Percentiles rank a stretch among this genome's conserved stretches.
Evolutionary conservation across 2,888 invertebrate genomes (phyloP).

Genomic region (Megamerina dolium): DNA sequence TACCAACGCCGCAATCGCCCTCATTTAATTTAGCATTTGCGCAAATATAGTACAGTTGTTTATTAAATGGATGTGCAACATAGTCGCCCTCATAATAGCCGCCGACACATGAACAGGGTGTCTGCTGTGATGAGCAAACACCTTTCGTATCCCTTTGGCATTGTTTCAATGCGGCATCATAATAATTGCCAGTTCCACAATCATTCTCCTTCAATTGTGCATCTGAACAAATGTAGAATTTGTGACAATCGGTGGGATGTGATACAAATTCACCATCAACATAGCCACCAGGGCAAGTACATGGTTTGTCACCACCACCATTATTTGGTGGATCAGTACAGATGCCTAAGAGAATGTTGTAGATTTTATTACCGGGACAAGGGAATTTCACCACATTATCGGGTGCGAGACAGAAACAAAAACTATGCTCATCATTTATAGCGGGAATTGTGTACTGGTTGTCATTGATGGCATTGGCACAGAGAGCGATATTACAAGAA

Average conservation of each 20-base stretch:
- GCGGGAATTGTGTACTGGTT: slow-evolving; percentile 19
- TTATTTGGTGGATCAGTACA: slow-evolving; percentile 2
- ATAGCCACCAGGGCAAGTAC: slow-evolving; percentile 28
- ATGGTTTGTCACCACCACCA: slow-evolving; percentile 8
- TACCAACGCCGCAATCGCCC: slow-evolving; percentile 24
- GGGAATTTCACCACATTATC: slow-evolving; percentile 12
- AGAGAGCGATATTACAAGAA: slow-evolving; percentile 11
- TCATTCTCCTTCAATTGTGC: slow-evolving; percentile 23
- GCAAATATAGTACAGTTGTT: slow-evolving; percentile 26
- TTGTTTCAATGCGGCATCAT: slow-evolving; percentile 17
- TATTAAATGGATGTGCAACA: slow-evolving; percentile 18
- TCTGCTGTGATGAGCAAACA: background rate
- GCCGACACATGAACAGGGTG: slow-evolving; percentile 19
- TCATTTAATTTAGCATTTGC: slow-evolving; percentile 18
- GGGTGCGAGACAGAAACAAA: slow-evolving; percentile 30
- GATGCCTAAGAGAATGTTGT: slow-evolving; percentile 4
- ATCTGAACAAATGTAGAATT: slow-evolving; percentile 29
- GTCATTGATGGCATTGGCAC: slow-evolving; percentile 12
- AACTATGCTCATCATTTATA: slow-evolving; percentile 23
- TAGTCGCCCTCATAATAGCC: slow-evolving; percentile 24
- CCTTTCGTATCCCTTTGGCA: slow-evolving; percentile 28
- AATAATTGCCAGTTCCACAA: slow-evolving; percentile 35
- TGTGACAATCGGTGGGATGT: slow-evolving; percentile 29
- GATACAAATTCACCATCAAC: slow-evolving; percentile 23
- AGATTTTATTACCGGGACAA: slow-evolving; percentile 22